Conservation (phyloP, 2,797 vertebrate genomes). For the Notolepis coatsorum region DNA sequence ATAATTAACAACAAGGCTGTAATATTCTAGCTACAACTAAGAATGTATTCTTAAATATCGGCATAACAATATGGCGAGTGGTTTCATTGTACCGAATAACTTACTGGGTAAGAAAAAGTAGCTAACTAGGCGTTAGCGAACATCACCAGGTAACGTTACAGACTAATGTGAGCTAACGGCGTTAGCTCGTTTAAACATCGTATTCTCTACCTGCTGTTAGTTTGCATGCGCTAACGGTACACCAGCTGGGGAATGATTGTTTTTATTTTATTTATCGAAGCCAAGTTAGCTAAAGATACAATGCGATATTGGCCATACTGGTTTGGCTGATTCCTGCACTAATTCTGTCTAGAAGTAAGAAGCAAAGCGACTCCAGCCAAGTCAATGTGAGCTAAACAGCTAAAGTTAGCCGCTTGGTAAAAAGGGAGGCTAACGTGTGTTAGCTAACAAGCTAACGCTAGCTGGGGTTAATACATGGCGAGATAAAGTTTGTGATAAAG, state of each 20-base stretch:
- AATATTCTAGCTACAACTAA: not conserved
- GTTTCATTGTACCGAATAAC: not conserved
- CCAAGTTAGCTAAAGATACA: no score
- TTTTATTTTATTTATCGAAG: no score
- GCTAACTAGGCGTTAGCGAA: constrained; percentile 28
- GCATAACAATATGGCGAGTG: not conserved
- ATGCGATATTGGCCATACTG: no score
- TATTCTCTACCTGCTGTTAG: not conserved
- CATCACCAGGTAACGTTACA: constrained; percentile 49
- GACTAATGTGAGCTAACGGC: constrained; percentile 40
- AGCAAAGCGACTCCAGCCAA: constrained; percentile 33
- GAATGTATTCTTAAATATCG: not conserved
- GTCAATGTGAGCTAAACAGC: constrained; percentile 25
- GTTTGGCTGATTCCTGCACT: fast-evolving
- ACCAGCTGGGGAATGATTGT: no score
- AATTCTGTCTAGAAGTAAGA: not conserved
- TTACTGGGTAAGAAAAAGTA: constrained; percentile 27
- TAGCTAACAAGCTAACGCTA: no score
- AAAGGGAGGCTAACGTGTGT: constrained; percentile 2
- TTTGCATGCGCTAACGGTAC: not conserved
- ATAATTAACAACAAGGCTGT: not conserved
- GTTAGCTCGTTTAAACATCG: constrained; percentile 30
- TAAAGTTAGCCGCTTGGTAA: not conserved
- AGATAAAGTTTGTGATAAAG: no score
- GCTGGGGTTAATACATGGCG: no score